Evolutionary conservation across 2,888 invertebrate genomes (phyloP), one percentile per base, ranked within the genome.

Genomic region (Drosophila pegasa): DNA sequence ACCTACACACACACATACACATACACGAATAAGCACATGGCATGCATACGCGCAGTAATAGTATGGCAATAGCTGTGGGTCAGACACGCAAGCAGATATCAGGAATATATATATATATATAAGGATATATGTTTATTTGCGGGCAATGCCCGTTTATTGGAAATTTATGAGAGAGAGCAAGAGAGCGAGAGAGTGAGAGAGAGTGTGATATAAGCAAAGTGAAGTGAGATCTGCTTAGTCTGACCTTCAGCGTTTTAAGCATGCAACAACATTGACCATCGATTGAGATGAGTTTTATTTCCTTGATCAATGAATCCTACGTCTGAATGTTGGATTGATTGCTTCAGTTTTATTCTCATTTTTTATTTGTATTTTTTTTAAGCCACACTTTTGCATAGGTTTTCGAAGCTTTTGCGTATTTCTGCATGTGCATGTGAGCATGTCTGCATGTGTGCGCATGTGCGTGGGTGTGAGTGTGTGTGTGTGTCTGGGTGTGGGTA

Each of bases 181-280:
- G n/a, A 7, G 43, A 41, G 14, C 7, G 22, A 22, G 8, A 18
- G 6, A 20, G 40, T 6, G n/a, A 40, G 18, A 37, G 9, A 31
- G 8, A 51, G 18, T 25, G 25, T 25, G 25, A 25, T 4, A 5
- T 25, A 25, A 25, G 25, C 22, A 51, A 27, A 55, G 56, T n/a
- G 31, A 20, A 55, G 43, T 20, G 40, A 31, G 51, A 31, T 20
- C 16, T 52, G 41, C 20, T 16, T 25, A 31, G 75, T 75, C 60
- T 71, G 71, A 73, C 56, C 75, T 38, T 60, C 31, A 54, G 72
- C 55, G 25, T 45, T 8, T 45, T 8, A 14, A 47, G 52, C 67
- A 72, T 71, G 71, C 73, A 61, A 55, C 72, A 61, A 61, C 29
- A 43, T 48, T 33, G 48, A 48, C 1, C 48, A 48, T 31, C 14